Base-by-base conservation (phyloP, 1,140 invertebrate genomes). In the Trigoniulus corallinus region DNA sequence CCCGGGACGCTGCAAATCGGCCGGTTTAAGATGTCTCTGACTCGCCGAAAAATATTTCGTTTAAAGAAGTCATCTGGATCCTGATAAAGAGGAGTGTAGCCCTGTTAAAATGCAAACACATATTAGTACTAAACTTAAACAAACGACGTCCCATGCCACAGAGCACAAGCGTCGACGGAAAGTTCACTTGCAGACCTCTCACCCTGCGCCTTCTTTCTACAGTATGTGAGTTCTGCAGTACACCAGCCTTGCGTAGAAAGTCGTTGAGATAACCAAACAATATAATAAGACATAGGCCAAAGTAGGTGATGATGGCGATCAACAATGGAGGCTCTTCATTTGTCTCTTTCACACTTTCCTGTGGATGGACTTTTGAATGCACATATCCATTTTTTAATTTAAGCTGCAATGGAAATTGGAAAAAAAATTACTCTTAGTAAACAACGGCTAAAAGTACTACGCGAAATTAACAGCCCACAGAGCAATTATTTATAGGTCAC, bases 21-120 rank as follows among this genome's bases (percentile, higher is more conserved):
- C 53, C 82, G 77, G 69, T 94, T 93, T 83, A 88, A 95, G 65
- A 88, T 92, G 71, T 97, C 88, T 50, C 80, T 73, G 34, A 96
- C 79, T 56, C 92, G 74, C 53, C 88, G 75, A 64, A 94, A 97
- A 23, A 98, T 80, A 68, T 97, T 94, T 26, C 85, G 72, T 15
- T 84, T 84, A 71, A 92, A 98, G 72, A 97, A 96, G 61, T 81
- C 82, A 64, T 95, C 88, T 71, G 95, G 97, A 59, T 76, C 80
- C 61, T 91, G 80, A 66, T 87, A 95, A 1, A 98, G 72, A 15
- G 85, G 78, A 25, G 84, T 84, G 73, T 94, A 98, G 4, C 86
- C 88, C 78, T 84, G 23, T n/a, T n/a, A n/a, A n/a, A n/a, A n/a
- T n/a, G n/a, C n/a, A n/a, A n/a, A n/a, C n/a, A n/a, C n/a, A n/a